Evolutionary conservation across 1,140 invertebrate genomes (phyloP).

Genomic region (Oppia nitens): DNA sequence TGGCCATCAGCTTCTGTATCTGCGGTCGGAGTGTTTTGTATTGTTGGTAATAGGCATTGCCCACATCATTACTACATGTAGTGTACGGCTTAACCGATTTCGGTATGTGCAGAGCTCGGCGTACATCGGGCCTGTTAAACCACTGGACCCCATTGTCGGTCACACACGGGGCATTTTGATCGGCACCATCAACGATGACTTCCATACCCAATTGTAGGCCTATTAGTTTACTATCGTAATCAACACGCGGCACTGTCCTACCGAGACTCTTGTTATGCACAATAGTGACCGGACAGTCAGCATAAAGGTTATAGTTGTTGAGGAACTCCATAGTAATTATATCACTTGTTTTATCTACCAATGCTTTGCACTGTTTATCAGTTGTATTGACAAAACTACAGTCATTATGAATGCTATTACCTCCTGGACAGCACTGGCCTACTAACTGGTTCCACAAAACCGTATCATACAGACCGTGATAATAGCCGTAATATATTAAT

Average conservation of each 20-base stretch:
- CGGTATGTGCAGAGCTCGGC: conserved; percentile 32
- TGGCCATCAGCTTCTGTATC: conserved; percentile 23
- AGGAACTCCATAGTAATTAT: conserved; percentile 19
- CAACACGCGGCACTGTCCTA: background rate
- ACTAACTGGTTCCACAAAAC: conserved; percentile 1
- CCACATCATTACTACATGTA: conserved; percentile 11
- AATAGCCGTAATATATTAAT: conserved; percentile 34
- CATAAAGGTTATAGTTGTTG: conserved; percentile 32
- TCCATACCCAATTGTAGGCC: background rate
- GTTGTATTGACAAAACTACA: conserved; percentile 14
- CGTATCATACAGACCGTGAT: conserved; percentile 34
- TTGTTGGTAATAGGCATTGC: conserved; percentile 22
- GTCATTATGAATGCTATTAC: background rate
- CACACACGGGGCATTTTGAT: conserved; percentile 21
- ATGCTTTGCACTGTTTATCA: background rate
- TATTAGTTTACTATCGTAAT: background rate
- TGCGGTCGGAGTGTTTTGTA: conserved; percentile 25
- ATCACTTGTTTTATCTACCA: background rate
- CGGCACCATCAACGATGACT: background rate
- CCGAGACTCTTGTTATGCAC: too few species aligned
- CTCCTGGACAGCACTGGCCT: conserved; percentile 5
- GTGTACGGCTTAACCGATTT: conserved; percentile 18
- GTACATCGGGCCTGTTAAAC: conserved; percentile 27
- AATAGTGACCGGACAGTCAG: conserved; percentile 26
- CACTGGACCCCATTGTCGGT: conserved; percentile 26